Percentiles rank a stretch among this genome's conserved stretches.
Conservation (phyloP, 2,797 vertebrate species). For the Garrulus glandarius region DNA sequence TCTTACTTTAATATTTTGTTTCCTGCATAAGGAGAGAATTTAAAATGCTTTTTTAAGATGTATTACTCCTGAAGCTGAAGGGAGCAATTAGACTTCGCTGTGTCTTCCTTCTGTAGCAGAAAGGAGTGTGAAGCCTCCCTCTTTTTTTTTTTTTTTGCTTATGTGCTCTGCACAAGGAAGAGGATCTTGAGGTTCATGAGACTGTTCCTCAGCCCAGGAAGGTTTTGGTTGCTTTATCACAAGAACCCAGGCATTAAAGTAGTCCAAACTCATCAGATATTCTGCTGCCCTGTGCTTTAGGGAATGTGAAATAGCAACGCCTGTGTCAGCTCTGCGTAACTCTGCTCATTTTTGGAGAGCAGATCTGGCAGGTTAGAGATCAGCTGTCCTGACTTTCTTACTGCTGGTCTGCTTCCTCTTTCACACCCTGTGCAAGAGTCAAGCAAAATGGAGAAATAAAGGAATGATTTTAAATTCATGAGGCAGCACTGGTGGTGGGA, state of each 20-base stretch:
- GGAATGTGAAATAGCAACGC: neutral
- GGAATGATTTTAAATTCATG: neutral
- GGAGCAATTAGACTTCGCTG: neutral
- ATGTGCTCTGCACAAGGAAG: rapidly evolving
- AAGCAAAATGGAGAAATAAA: neutral
- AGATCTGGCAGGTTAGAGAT: neutral
- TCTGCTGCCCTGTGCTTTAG: neutral
- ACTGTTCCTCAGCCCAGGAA: neutral
- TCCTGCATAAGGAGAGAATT: neutral
- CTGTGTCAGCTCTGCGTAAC: neutral
- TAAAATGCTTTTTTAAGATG: neutral
- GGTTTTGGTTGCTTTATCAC: too few relatives aligned
- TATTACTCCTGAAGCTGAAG: neutral
- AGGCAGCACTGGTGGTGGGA: neutral
- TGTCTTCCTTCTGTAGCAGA: neutral
- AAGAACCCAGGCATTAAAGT: neutral
- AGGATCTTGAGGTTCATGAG: neutral
- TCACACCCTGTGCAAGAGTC: neutral
- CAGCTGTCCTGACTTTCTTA: neutral
- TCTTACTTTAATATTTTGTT: neutral
- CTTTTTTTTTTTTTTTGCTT: neutral
- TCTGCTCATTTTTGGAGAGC: neutral
- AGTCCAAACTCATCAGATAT: neutral
- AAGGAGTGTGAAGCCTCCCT: neutral
- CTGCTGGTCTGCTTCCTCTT: neutral